Conservation (phyloP, 2,888 invertebrate genomes). For the Epinotia brunnichana region DNA sequence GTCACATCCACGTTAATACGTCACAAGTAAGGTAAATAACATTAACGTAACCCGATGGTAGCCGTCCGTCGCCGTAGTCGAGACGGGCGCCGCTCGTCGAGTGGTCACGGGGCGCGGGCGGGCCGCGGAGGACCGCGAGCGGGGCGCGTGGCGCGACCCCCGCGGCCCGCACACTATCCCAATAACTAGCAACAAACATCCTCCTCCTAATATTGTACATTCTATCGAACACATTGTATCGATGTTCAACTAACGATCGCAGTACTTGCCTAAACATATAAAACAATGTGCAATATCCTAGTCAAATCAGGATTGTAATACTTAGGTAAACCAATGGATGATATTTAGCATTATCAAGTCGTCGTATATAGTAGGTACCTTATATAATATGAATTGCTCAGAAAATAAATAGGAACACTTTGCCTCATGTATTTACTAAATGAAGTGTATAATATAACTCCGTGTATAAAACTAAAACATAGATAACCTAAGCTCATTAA, state of each 20-base stretch:
- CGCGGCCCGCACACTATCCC: background rate
- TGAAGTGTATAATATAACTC: conserved; percentile 41
- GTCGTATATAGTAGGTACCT: conserved; percentile 42
- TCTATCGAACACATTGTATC: conserved; percentile 7
- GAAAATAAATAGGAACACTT: conserved; percentile 44
- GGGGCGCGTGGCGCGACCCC: background rate
- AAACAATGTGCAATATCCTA: conserved; percentile 24
- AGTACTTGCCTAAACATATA: conserved; percentile 30
- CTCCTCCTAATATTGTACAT: conserved; percentile 7
- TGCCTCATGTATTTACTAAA: conserved; percentile 45
- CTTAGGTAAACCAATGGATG: conserved; percentile 36
- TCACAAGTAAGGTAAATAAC: conserved; percentile 37
- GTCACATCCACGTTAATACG: conserved; percentile 47
- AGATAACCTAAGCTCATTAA: conserved; percentile 38
- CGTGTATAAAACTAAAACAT: conserved; percentile 39
- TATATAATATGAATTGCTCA: conserved; percentile 44
- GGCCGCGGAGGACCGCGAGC: background rate
- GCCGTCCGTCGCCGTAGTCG: conserved; percentile 23
- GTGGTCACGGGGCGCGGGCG: background rate
- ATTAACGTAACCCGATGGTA: conserved; percentile 31
- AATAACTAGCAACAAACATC: conserved; percentile 1
- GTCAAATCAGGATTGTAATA: conserved; percentile 29
- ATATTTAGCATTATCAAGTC: conserved; percentile 40
- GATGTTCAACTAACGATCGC: conserved; percentile 1
- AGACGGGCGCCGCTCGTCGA: background rate